Base-by-base conservation (phyloP, 2,888 invertebrate genomes). In the Amblyjoppa proteus region DNA sequence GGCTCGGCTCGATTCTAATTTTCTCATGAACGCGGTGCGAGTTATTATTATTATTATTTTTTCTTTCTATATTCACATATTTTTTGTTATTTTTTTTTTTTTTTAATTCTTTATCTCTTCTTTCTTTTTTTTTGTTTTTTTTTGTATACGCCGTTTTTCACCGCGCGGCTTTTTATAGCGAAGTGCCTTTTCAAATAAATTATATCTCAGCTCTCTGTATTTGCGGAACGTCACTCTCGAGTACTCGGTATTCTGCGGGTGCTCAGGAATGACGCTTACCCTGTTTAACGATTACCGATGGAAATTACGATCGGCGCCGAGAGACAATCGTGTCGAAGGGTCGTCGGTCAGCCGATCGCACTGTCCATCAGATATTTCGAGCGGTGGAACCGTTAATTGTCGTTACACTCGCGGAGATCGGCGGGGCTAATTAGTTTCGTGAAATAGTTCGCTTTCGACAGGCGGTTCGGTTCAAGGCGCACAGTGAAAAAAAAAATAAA, bases 151-250 rank as follows among this genome's bases (percentile, higher is more conserved):
- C 20, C 73, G 45, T 7, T 51, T 74, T 45, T 41, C 34, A 34
- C 81, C 61, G n/a, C 25, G 58, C 49, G 38, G 69, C 64, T 45
- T 66, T 56, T 11, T 2, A 75, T 69, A 75, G 38, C 68, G 82
- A 81, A 74, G 45, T 16, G 4, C 16, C 45, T 13, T 16, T 28
- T 28, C 58, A 41, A 85, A 82, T 85, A 85, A 92, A 92, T 93
- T 93, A 93, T 92, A 92, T 92, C 90, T 92, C 92, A 92, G 91
- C 90, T 92, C 90, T 92, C 88, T 90, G 90, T 68, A 75, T 79
- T 79, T 87, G 83, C 83, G 88, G 88, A 90, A 88, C 88, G 82
- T 88, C 77, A 75, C 84, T 77, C 76, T 81, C 77, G 51, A 66
- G 73, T 34, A 71, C 34, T 80, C 61, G 75, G 45, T 69, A 64